Conservation (phyloP, 2,888 invertebrate genomes). For the Dromius quadrimaculatus region DNA sequence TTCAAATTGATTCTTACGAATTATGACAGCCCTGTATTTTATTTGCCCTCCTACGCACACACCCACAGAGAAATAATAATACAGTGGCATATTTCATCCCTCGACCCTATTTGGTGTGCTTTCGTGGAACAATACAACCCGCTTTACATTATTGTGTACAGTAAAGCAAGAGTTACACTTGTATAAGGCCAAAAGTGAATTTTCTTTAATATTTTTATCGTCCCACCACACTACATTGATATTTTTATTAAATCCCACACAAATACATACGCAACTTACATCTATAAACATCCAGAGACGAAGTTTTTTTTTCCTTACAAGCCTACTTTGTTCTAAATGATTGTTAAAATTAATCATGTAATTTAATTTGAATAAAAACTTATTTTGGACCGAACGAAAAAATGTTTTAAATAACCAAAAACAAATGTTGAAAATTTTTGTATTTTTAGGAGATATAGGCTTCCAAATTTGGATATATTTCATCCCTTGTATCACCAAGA, state of each 20-base stretch:
- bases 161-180: slow-evolving; percentile 6
- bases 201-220: slow-evolving; percentile 57
- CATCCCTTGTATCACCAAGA: no score
- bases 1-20: neutral
- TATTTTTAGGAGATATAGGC: no score
- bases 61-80: slow-evolving; percentile 8
- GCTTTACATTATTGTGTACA: neutral
- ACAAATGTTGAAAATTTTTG: no score
- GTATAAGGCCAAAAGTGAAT: slow-evolving; percentile 55
- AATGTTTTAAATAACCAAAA: no score
- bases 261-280: neutral
- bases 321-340: no score
- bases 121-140: no score
- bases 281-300: no score
- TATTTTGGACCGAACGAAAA: no score
- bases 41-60: neutral
- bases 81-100: slow-evolving; percentile 6
- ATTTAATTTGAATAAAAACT: no score
- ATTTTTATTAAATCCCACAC: slow-evolving; percentile 54
- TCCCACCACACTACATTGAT: slow-evolving; percentile 52
- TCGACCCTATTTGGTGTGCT: slow-evolving; percentile 16
- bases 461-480: no score
- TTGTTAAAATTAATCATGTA: no score
- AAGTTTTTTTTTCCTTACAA: no score
- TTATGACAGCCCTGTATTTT: neutral